A percentile compares a stretch with the other conserved stretches of the same genome.
Evolutionary conservation across 2,797 vertebrate genomes (phyloP).

Genomic region (Amblyraja radiata): DNA sequence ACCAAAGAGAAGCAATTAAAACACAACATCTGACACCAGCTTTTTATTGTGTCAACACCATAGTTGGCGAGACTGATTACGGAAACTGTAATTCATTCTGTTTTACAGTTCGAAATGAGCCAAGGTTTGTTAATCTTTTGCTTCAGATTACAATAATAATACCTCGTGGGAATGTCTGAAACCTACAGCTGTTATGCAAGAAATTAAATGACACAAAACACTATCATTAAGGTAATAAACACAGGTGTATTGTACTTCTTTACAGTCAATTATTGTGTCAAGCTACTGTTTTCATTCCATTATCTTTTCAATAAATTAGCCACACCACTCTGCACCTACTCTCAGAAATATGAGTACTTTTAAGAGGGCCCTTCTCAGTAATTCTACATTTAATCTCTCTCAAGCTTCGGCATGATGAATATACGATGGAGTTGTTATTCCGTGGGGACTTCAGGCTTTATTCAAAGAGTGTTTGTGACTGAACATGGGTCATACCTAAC

Average conservation of each 20-base stretch:
- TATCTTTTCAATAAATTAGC: background rate
- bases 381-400: background rate
- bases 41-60: conserved; percentile 7
- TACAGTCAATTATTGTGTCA: background rate
- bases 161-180: background rate
- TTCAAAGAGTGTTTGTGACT: background rate
- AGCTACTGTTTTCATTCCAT: background rate
- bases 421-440: background rate
- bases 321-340: background rate
- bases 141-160: conserved; percentile 15
- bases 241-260: background rate
- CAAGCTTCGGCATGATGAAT: background rate
- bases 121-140: conserved; percentile 8
- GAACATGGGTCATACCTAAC: background rate
- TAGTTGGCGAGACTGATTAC: background rate
- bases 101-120: background rate
- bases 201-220: conserved; percentile 14
- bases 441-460: background rate
- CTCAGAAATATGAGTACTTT: background rate
- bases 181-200: background rate
- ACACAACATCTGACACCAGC: background rate
- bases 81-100: conserved; percentile 10
- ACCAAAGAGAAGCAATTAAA: conserved; percentile 24
- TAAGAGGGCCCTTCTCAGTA: background rate
- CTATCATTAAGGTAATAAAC: background rate